Base-by-base conservation (phyloP, 2,888 invertebrate species). In the Galeruca laticollis region DNA sequence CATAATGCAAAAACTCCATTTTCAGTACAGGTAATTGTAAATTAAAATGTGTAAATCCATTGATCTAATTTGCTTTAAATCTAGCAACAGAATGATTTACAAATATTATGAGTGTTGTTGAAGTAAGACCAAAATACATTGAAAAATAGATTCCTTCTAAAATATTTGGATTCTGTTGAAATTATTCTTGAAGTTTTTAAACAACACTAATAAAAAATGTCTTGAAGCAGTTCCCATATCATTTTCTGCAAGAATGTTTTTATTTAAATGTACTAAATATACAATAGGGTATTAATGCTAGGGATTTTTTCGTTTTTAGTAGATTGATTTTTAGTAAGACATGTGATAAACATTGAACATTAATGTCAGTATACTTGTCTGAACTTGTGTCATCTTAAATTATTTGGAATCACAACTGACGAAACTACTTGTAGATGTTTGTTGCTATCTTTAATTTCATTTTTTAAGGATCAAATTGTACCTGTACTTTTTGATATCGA, bases 391-490 rank as follows among this genome's bases (percentile, higher is more conserved):
- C 60, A 63, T 40, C 33, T 26, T 68, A 57, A 63, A 57, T 63
- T 33, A 15, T 47, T 62, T 8, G n/a, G 15, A 62, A 33, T 35
- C 47, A 59, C 51, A 52, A 59, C 49, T 59, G 60, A 52, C 63
- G 11, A 31, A 37, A 56, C 35, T 67, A 52, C 15, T 56, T 70
- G 43, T 68, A 67, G 33, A 68, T 74, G 72, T 72, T 73, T 71
- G 68, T 73, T 71, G 64, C 71, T 40, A 59, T 66, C 68, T 72
- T 37, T 59, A 51, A 43, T 66, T 66, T 54, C 37, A 51, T 51
- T 68, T 73, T 66, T 51, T 63, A 74, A 72, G 62, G 67, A 68
- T 72, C 65, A 47, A 70, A 70, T 70, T 72, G 63, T 47, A 47
- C 65, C 52, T 59, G 56, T 60, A 68, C 47, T 63, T 67, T 63